Conservation (phyloP, 1,140 invertebrate species). For the Trichonephila clavata region DNA sequence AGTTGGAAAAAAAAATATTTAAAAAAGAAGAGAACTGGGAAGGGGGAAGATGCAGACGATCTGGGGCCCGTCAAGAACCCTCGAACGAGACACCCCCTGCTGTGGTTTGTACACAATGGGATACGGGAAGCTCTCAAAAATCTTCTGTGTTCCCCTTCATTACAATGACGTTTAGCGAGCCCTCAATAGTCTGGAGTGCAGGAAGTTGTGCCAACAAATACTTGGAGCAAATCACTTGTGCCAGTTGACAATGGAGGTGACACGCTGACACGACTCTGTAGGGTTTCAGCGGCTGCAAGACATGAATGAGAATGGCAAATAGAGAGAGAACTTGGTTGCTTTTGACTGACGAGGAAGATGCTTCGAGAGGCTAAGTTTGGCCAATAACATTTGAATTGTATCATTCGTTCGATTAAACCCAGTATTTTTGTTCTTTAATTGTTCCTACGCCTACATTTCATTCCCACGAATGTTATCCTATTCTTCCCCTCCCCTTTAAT, state of each 20-base stretch:
- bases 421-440: background rate
- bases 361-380: background rate
- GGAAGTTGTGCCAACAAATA: constrained; percentile 75
- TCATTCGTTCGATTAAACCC: background rate
- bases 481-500: no score
- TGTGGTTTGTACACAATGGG: constrained; percentile 67
- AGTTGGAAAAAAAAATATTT: background rate
- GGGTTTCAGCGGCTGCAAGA: constrained; percentile 2
- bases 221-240: constrained; percentile 72
- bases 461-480: no score
- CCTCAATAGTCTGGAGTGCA: constrained; percentile 65
- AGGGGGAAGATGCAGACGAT: constrained; percentile 53
- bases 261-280: constrained; percentile 33
- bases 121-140: constrained; percentile 47
- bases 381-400: background rate
- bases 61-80: constrained; percentile 55
- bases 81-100: constrained; percentile 66
- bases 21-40: background rate
- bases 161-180: constrained; percentile 68
- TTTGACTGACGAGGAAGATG: background rate
- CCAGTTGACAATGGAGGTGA: constrained; percentile 65
- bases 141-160: constrained; percentile 17
- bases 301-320: constrained; percentile 58
- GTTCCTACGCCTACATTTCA: no score
- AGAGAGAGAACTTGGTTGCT: background rate